These are phyloP conservation scores for Diploptera punctata DNA, from an alignment of 2,888 invertebrate species.

Conservation along the genomic window DNA sequence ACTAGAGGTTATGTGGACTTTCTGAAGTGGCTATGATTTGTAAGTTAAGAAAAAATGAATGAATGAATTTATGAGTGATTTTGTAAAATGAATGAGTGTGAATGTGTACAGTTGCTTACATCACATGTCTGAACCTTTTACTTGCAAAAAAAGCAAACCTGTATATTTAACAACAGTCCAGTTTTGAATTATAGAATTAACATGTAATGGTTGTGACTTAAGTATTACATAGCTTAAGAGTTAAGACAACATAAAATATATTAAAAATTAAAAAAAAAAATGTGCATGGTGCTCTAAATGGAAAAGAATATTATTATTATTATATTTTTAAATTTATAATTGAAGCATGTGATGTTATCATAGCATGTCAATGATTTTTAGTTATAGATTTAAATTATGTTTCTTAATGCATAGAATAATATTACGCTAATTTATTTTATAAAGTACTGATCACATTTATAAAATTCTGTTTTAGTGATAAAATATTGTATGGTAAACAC, in stretches of 20 bases:
- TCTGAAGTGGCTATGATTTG: background rate
- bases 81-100: background rate
- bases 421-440: no score
- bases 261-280: background rate
- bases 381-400: background rate
- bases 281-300: constrained; percentile 13
- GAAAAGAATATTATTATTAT: background rate
- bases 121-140: background rate
- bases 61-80: background rate
- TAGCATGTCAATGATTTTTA: background rate
- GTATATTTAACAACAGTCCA: background rate
- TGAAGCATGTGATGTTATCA: background rate
- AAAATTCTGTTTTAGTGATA: no score
- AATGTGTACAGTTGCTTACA: constrained; percentile 5
- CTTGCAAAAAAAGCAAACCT: background rate
- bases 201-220: constrained; percentile 39
- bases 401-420: no score
- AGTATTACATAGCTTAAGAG: constrained; percentile 23
- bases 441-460: no score
- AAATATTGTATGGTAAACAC: no score
- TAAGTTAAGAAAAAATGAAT: background rate
- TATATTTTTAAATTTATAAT: no score
- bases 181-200: background rate
- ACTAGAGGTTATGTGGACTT: no score
- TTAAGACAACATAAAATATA: constrained; percentile 9